Base-by-base conservation (phyloP, 2,888 invertebrate genomes). In the Acanthosepion esculentum region DNA sequence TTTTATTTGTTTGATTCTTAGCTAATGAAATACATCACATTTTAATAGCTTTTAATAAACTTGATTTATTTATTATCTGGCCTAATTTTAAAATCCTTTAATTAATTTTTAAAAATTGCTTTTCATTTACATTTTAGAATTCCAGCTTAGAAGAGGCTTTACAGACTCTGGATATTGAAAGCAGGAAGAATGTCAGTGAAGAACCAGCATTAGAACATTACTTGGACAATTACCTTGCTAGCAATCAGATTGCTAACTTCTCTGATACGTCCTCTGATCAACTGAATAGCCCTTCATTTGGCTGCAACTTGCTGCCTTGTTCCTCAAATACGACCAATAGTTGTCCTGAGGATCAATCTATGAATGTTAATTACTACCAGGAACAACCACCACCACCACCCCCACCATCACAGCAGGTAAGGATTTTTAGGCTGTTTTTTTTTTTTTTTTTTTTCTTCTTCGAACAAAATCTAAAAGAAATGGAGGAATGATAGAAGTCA, bases 121-220 rank as follows among this genome's bases (percentile, higher is more conserved):
- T 41, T 41, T 41, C 41, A 41, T 41, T 41, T 41, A 41, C 41
- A 15, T 78, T 93, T 53, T n/a, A 93, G 93, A 93, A 93, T 33
- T 93, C 50, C 29, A 53, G 50, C 29, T 10, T 93, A 53, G 93
- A 93, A 93, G 93, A 93, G 6, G 93, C 93, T 48, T 50, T 93
- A 41, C 93, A 93, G 53, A 48, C 93, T 53, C 53, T 93, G 53
- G 93, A 93, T 48, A 93, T 93, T 33, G 93, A 93, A 18, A 48
- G n/a, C 48, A 93, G 53, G 8, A 93, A 93, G 48, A 93, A 93
- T 93, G 48, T 18, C 20, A 92, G 48, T 50, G 50, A 50, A 48
- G 92, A 92, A 50, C 92, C 48, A 12, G 53, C 93, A 15, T 53
- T 93, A 26, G 93, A 93, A 50, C 93, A 93, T 29, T 93, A 93